phyloP scores from a whole-genome alignment of 2,113 vertebrate genomes.

The Percina caprodes region DNA sequence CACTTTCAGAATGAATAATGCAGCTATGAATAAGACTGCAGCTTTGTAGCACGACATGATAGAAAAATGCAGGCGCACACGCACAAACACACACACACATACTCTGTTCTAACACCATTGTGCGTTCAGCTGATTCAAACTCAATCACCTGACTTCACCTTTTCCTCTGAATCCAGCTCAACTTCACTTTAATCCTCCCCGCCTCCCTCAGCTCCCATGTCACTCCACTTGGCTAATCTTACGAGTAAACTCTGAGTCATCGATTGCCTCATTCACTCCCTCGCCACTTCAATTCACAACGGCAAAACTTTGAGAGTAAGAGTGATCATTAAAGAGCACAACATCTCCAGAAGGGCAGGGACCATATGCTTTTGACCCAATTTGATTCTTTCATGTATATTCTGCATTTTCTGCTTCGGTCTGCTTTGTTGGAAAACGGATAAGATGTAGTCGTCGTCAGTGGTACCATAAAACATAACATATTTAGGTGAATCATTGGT shows the following conservation, averaged over 20 bases:
- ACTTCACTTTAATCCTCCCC: slow-evolving; percentile 30
- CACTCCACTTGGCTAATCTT: slow-evolving; percentile 41
- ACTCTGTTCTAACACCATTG: not conserved
- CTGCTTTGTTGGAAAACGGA: too few relatives aligned
- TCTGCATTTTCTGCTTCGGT: too few relatives aligned
- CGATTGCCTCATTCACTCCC: slow-evolving; percentile 42
- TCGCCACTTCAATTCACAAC: slow-evolving; percentile 8
- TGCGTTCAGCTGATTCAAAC: slow-evolving; percentile 4
- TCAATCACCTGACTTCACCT: slow-evolving; percentile 33
- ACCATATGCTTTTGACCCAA: too few relatives aligned
- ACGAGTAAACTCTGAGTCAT: slow-evolving; percentile 56
- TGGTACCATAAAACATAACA: too few relatives aligned
- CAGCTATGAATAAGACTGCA: slow-evolving; percentile 69
- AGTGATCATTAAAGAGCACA: not conserved
- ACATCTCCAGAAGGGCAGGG: not conserved
- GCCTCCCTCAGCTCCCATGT: slow-evolving; percentile 8
- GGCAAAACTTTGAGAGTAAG: slow-evolving; percentile 18
- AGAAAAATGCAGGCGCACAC: slow-evolving; percentile 21
- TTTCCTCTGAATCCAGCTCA: slow-evolving; percentile 27
- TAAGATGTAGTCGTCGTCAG: too few relatives aligned
- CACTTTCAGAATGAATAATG: slow-evolving; percentile 78
- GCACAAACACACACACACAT: slow-evolving; percentile 27
- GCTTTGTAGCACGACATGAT: slow-evolving; percentile 51
- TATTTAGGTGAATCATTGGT: too few relatives aligned
- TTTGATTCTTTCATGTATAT: too few relatives aligned